Evolutionary conservation across 2,113 vertebrate genomes (phyloP).

Genomic region (rat (Rattus norvegicus)): GRCr8 NC_086039.1:39654001-39654500

Average conservation of each 20-base stretch:
- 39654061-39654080: constrained; percentile 43
- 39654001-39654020: constrained; percentile 67
- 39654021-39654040: constrained; percentile 68
- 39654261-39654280: constrained; percentile 65
- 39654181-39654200: constrained; percentile 61
- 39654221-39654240: constrained; percentile 70
- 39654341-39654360: constrained; percentile 36
- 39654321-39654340: constrained; percentile 49
- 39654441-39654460: background rate
- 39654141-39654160: constrained; percentile 54
- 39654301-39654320: constrained; percentile 51
- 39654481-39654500: constrained; percentile 19
- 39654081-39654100: constrained; percentile 55
- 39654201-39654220: constrained; percentile 65
- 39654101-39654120: constrained; percentile 30
- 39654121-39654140: constrained; percentile 57
- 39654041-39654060: constrained; percentile 64
- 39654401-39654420: background rate
- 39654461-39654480: background rate
- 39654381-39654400: constrained; percentile 21
- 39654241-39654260: constrained; percentile 55
- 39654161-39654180: constrained; percentile 46
- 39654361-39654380: background rate
- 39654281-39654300: constrained; percentile 45
- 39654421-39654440: constrained; percentile 13